These are phyloP conservation scores for Zaprionus gabonicus DNA, from an alignment of 1,140 invertebrate genomes.

Conservation along the genomic window DNA sequence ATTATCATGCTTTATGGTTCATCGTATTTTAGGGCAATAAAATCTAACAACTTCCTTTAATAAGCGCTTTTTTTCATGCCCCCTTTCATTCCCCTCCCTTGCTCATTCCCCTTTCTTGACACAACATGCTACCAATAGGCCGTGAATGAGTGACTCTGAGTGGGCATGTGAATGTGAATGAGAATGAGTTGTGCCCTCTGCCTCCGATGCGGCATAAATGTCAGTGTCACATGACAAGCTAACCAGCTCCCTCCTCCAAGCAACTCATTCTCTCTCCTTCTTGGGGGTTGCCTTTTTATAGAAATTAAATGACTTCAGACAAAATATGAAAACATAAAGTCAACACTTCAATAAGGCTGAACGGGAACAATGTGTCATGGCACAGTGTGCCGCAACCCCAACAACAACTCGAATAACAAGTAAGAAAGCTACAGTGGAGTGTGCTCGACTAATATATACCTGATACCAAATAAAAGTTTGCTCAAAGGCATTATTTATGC, in stretches of 20 bases:
- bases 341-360: constrained; percentile 59
- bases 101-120: not conserved
- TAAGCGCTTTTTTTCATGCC: constrained; percentile 23
- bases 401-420: constrained; percentile 21
- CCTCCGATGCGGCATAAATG: constrained; percentile 50
- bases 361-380: constrained; percentile 55
- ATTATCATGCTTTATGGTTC: constrained; percentile 38
- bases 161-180: constrained; percentile 13
- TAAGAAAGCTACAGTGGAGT: no score
- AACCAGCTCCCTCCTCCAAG: not conserved
- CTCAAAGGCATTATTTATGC: no score
- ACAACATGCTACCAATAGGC: constrained; percentile 38
- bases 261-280: not conserved
- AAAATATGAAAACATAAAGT: constrained; percentile 65
- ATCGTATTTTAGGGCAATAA: constrained; percentile 35
- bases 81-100: not conserved
- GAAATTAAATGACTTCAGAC: constrained; percentile 62
- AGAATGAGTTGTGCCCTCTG: constrained; percentile 29
- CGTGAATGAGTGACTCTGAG: constrained; percentile 35
- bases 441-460: no score
- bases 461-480: no score
- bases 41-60: constrained; percentile 52
- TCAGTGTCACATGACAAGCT: constrained; percentile 55
- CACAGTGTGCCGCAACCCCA: not conserved
- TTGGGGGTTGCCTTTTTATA: constrained; percentile 39